phyloP scores from a whole-genome alignment of 2,113 vertebrate species.

The Bubo scandiacus region DNA sequence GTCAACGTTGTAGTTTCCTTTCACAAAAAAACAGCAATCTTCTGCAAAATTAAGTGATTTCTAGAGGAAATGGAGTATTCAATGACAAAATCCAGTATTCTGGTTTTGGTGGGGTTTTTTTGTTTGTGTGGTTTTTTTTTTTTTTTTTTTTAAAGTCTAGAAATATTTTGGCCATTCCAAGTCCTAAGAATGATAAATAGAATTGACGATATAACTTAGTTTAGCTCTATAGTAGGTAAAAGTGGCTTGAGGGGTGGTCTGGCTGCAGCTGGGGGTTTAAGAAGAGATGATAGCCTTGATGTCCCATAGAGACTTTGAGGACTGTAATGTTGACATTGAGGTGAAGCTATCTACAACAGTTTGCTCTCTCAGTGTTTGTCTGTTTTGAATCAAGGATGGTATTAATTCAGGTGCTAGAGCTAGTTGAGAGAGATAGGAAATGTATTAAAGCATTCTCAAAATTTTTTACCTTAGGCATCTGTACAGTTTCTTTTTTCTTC shows the following conservation, averaged over 20 bases:
- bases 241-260: not conserved
- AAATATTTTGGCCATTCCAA: not conserved
- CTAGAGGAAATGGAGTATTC: not conserved
- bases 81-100: not conserved
- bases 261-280: not conserved
- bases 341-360: not conserved
- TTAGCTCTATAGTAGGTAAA: not conserved
- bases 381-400: not conserved
- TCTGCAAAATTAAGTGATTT: not conserved
- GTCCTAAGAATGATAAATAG: not conserved
- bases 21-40: not conserved
- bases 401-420: not conserved
- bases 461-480: not conserved
- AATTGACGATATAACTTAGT: not conserved
- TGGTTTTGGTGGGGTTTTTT: not conserved
- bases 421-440: not conserved
- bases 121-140: no score
- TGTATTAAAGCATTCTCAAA: not conserved
- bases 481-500: not conserved
- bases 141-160: not conserved
- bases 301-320: not conserved
- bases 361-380: not conserved
- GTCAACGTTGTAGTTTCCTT: not conserved
- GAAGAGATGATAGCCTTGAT: not conserved
- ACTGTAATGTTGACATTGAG: not conserved